Percentiles rank a stretch among this genome's conserved stretches.
These are phyloP conservation scores for Latrodectus elegans DNA, from an alignment of 2,888 invertebrate species.

Conservation along the genomic window DNA sequence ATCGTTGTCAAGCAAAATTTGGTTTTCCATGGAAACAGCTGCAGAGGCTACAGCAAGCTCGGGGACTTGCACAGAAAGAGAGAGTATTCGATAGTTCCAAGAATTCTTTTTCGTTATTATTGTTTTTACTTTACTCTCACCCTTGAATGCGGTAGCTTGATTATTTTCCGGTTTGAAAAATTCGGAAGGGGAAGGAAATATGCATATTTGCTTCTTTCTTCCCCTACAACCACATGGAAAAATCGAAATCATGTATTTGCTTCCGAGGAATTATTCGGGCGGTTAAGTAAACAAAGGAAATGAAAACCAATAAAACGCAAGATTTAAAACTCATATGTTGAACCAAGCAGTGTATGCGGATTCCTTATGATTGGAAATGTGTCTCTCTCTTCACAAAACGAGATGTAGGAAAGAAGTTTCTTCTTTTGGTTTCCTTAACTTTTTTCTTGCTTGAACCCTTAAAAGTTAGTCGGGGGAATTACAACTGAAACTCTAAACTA, in stretches of 20 bases:
- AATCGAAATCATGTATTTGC: conserved; percentile 31
- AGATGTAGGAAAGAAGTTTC: too few species aligned
- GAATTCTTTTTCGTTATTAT: background rate
- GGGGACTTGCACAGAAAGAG: background rate
- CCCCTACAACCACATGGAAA: background rate
- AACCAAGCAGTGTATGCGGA: too few species aligned
- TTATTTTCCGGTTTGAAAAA: conserved; percentile 15
- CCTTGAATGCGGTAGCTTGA: background rate
- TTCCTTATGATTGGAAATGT: too few species aligned
- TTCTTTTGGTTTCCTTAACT: too few species aligned
- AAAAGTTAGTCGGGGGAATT: too few species aligned
- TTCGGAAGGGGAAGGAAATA: background rate
- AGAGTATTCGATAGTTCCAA: conserved; percentile 23
- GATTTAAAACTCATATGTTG: too few species aligned
- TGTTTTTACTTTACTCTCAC: background rate
- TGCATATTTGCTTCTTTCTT: conserved; percentile 17
- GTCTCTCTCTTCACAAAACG: too few species aligned
- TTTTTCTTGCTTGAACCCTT: too few species aligned
- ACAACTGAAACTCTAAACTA: too few species aligned
- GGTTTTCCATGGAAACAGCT: conserved; percentile 27
- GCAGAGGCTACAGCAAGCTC: conserved; percentile 9
- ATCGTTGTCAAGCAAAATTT: conserved; percentile 16
- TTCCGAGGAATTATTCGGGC: conserved; percentile 19
- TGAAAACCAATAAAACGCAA: conserved; percentile 25
- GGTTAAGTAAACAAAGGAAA: conserved; percentile 14